Evolutionary conservation across 2,888 invertebrate species (phyloP).

Genomic region (Busseola fusca): DNA sequence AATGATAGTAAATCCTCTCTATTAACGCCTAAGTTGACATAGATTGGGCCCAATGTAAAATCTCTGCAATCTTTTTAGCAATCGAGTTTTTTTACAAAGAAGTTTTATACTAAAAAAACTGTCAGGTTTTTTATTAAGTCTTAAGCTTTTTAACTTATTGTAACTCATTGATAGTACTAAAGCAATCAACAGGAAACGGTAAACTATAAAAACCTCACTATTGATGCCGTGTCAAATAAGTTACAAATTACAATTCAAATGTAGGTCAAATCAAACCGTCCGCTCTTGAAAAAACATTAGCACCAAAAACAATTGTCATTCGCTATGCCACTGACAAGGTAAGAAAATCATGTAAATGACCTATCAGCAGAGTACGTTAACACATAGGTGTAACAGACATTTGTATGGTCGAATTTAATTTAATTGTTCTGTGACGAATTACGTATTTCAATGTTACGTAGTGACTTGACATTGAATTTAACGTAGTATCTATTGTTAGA

Average conservation of each 20-base stretch:
- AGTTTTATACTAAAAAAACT: no score
- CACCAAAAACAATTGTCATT: constrained; percentile 13
- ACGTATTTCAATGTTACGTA: constrained; percentile 19
- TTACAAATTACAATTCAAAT: not conserved
- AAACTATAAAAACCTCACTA: not conserved
- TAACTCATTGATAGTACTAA: not conserved
- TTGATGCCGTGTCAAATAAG: not conserved
- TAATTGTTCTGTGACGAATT: constrained; percentile 27
- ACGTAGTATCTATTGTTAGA: constrained; percentile 1
- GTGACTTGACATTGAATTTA: constrained; percentile 33
- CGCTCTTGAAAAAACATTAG: constrained; percentile 22
- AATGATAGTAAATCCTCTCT: no score
- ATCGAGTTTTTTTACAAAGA: no score
- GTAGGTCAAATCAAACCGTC: not conserved
- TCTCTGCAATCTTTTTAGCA: no score
- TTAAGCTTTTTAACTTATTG: not conserved
- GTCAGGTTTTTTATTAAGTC: not conserved
- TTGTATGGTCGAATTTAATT: constrained; percentile 32
- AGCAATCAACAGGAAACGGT: not conserved
- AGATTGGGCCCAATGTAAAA: no score
- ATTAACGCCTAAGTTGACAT: no score
- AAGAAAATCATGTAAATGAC: constrained; percentile 5
- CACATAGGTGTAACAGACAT: constrained; percentile 39
- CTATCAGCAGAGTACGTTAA: constrained; percentile 22
- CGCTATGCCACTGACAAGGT: not conserved